Evolutionary conservation across 2,888 invertebrate genomes (phyloP).

Genomic region (Taenaris catops): DNA sequence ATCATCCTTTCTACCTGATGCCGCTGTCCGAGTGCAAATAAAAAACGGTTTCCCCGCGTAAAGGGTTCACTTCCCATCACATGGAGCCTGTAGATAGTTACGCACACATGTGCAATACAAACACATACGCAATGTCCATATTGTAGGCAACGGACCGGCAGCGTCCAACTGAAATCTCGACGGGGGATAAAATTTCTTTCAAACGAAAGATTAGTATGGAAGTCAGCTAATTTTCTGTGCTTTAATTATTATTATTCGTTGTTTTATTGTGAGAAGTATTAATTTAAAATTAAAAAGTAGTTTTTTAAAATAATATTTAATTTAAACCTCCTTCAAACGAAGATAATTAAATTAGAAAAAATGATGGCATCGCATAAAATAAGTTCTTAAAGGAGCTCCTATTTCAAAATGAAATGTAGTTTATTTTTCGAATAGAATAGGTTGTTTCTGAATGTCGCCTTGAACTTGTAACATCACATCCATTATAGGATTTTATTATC

Average conservation of each 20-base stretch:
- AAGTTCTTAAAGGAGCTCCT: not conserved
- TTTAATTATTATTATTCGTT: too few relatives aligned
- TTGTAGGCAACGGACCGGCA: slow-evolving; percentile 51
- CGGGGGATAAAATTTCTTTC: slow-evolving; percentile 70
- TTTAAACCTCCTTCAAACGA: too few relatives aligned
- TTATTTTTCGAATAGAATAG: slow-evolving; percentile 1
- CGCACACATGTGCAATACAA: slow-evolving; percentile 32
- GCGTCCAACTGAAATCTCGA: slow-evolving; percentile 67
- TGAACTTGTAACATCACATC: slow-evolving; percentile 34
- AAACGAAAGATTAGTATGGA: slow-evolving; percentile 55
- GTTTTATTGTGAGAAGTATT: too few relatives aligned
- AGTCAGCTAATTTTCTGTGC: too few relatives aligned
- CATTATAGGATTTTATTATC: slow-evolving; percentile 71
- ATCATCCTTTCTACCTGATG: slow-evolving; percentile 79
- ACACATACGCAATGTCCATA: slow-evolving; percentile 32
- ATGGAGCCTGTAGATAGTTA: slow-evolving; percentile 58
- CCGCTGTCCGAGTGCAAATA: slow-evolving; percentile 79
- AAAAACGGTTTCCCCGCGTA: slow-evolving; percentile 76
- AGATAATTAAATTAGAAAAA: slow-evolving; percentile 5
- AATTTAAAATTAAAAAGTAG: too few relatives aligned
- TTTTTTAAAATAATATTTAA: too few relatives aligned
- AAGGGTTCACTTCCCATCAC: slow-evolving; percentile 81
- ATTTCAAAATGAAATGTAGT: slow-evolving; percentile 1
- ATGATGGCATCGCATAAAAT: slow-evolving; percentile 5
- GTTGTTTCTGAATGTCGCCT: slow-evolving; percentile 2